A percentile compares a stretch with the other conserved stretches of the same genome.
These are phyloP conservation scores for Julus scanicus DNA, from an alignment of 2,888 invertebrate species.

Conservation along the genomic window DNA sequence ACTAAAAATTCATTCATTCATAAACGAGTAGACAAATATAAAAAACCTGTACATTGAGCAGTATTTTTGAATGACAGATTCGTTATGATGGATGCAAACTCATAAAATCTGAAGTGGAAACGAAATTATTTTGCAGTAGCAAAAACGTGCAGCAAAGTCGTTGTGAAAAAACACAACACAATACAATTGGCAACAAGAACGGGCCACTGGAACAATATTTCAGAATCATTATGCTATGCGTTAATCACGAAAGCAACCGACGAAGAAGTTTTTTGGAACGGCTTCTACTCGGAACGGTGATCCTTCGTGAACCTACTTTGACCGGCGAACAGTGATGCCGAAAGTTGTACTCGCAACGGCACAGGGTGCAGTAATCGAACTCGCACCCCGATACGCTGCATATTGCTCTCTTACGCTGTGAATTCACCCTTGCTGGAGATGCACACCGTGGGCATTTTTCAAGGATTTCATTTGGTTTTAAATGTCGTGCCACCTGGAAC, in stretches of 20 bases:
- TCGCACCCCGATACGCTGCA: conserved; percentile 16
- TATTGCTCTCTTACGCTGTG: neutral
- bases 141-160: neutral
- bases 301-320: neutral
- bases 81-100: neutral
- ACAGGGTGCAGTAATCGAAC: conserved; percentile 47
- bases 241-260: conserved; percentile 27
- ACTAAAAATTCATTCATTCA: too few relatives aligned
- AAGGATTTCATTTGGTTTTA: conserved; percentile 38
- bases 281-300: neutral
- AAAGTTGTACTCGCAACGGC: conserved; percentile 9
- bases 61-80: neutral
- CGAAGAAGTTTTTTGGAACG: conserved; percentile 6
- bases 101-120: neutral
- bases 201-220: neutral
- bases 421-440: conserved; percentile 40
- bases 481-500: neutral
- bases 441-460: conserved; percentile 52
- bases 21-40: too few relatives aligned
- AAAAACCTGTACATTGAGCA: neutral
- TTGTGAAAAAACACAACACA: neutral
- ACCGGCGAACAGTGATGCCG: conserved; percentile 13
- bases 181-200: neutral
- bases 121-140: neutral
- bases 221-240: neutral